Conservation (phyloP, 2,113 vertebrate species). For the Hiodon alosoides region DNA sequence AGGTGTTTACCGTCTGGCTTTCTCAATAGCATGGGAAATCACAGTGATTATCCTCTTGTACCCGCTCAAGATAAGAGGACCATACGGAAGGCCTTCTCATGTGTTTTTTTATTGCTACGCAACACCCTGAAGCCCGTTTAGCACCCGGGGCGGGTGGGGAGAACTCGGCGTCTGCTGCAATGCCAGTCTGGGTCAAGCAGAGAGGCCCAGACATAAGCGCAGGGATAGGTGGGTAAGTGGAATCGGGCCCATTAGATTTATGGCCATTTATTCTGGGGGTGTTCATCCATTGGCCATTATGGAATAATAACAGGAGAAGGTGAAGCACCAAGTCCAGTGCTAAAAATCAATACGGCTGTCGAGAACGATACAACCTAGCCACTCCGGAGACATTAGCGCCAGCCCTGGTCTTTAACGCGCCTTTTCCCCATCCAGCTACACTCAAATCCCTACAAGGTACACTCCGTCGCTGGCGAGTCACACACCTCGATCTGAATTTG, state of each 20-base stretch:
- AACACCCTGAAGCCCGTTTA: no score
- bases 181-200: conserved; percentile 27
- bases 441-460: no score
- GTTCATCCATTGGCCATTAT: conserved; percentile 99
- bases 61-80: no score
- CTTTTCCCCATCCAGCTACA: not conserved
- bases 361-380: conserved; percentile 88
- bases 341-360: conserved; percentile 97
- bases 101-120: no score
- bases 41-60: no score
- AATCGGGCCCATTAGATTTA: conserved; percentile 89
- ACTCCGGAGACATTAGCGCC: conserved; percentile 68
- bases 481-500: no score
- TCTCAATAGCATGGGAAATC: no score
- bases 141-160: no score
- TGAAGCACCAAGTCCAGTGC: conserved; percentile 95
- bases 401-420: conserved; percentile 12
- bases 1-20: no score
- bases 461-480: no score
- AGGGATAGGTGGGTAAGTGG: conserved; percentile 90
- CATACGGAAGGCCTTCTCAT: no score
- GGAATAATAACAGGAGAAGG: conserved; percentile 99
- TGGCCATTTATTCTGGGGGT: conserved; percentile 93
- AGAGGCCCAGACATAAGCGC: conserved; percentile 67
- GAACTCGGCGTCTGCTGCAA: conserved; percentile 11